Conservation (phyloP, 2,888 invertebrate species). For the Tuberolachnus salignus region DNA sequence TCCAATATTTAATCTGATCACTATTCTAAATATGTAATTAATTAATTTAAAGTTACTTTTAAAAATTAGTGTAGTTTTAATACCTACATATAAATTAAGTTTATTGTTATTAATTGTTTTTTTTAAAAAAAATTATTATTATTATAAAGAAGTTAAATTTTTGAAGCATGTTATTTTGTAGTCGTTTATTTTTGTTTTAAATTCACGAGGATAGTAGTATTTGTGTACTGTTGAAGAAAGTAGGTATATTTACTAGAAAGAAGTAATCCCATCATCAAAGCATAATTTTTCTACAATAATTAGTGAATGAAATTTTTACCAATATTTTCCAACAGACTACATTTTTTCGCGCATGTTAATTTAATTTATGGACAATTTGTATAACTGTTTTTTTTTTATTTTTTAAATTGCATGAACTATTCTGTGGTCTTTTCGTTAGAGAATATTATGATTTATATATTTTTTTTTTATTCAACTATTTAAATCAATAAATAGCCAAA, state of each 20-base stretch:
- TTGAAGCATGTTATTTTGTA: too few relatives aligned
- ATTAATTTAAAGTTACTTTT: neutral
- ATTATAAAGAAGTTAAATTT: too few relatives aligned
- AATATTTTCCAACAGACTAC: conserved; percentile 1
- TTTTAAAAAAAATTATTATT: too few relatives aligned
- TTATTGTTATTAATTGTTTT: too few relatives aligned
- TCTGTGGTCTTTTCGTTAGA: neutral
- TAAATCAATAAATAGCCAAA: neutral
- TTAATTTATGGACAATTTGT: conserved; percentile 5
- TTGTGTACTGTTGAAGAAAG: too few relatives aligned
- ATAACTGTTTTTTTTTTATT: too few relatives aligned
- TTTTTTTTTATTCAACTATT: conserved; percentile 6
- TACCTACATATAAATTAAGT: too few relatives aligned
- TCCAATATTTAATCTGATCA: neutral
- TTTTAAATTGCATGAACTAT: neutral
- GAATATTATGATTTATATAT: conserved; percentile 16
- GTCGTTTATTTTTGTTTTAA: too few relatives aligned
- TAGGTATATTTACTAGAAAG: too few relatives aligned
- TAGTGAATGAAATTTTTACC: neutral
- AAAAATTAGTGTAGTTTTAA: too few relatives aligned
- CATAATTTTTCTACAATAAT: neutral
- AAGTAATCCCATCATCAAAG: too few relatives aligned
- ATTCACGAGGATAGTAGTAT: too few relatives aligned
- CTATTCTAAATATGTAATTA: neutral
- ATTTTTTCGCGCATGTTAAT: neutral